A percentile compares a stretch with the other conserved stretches of the same genome.
These are phyloP conservation scores for Rhinogobius similis DNA, from an alignment of 2,113 vertebrate genomes.

Conservation along the genomic window DNA sequence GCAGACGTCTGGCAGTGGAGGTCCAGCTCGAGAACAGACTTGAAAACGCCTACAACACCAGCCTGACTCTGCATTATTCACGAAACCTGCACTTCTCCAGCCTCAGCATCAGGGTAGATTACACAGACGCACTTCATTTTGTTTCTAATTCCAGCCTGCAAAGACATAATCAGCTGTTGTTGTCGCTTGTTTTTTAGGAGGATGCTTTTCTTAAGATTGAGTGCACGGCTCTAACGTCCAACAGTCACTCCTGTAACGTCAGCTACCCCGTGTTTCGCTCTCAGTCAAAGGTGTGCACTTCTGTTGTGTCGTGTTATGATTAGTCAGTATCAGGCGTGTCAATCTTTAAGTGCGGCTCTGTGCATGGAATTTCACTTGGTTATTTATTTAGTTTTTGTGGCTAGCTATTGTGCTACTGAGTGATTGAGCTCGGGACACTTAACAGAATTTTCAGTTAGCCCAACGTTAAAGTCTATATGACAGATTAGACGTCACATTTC, in stretches of 20 bases:
- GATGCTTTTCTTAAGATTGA: constrained; percentile 84
- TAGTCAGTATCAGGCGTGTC: too few species aligned
- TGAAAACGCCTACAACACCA: constrained; percentile 94
- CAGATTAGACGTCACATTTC: too few species aligned
- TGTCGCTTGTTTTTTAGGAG: constrained; percentile 71
- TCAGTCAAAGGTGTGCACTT: constrained; percentile 79
- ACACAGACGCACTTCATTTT: background rate
- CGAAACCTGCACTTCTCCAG: constrained; percentile 92
- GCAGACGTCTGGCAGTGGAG: constrained; percentile 80
- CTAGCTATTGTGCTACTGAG: too few species aligned
- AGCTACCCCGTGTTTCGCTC: constrained; percentile 89
- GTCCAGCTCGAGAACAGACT: constrained; percentile 84
- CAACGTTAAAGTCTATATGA: too few species aligned
- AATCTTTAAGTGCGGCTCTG: too few species aligned
- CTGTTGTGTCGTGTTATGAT: too few species aligned
- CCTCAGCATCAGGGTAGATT: constrained; percentile 80
- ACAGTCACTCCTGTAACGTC: constrained; percentile 83
- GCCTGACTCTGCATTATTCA: constrained; percentile 85
- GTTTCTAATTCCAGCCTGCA: background rate
- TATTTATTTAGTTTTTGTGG: too few species aligned
- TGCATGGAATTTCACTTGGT: too few species aligned
- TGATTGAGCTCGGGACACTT: too few species aligned
- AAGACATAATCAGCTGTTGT: background rate
- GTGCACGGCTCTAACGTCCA: constrained; percentile 75
- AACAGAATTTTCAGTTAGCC: too few species aligned